Conservation (phyloP, 2,888 invertebrate genomes). For the Xestia xanthographa region DNA sequence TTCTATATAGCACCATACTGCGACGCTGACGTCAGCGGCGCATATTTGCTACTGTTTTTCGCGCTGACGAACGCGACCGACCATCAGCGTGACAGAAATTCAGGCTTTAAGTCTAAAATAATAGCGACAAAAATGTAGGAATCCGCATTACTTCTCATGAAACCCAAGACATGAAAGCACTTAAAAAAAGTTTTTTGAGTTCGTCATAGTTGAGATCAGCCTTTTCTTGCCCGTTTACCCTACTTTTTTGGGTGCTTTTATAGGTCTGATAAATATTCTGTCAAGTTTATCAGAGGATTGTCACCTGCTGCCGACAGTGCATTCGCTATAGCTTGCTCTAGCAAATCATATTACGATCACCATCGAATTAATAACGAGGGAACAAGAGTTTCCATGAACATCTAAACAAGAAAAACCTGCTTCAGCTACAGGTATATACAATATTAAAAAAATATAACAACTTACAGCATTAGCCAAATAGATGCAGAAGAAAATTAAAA, state of each 20-base stretch:
- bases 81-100: too few species aligned
- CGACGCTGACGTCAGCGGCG: too few species aligned
- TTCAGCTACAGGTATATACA: background rate
- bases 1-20: too few species aligned
- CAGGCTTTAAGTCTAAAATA: too few species aligned
- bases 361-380: background rate
- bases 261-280: too few species aligned
- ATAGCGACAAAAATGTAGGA: too few species aligned
- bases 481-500: conserved; percentile 53
- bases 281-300: background rate
- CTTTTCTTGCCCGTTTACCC: background rate
- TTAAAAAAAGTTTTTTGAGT: too few species aligned
- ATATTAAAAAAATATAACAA: conserved; percentile 44
- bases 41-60: too few species aligned
- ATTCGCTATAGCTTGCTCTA: background rate
- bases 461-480: conserved; percentile 75
- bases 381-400: background rate
- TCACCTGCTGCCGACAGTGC: background rate
- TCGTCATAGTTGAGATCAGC: too few species aligned
- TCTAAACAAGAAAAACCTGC: background rate
- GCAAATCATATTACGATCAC: background rate
- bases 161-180: too few species aligned
- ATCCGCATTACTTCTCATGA: too few species aligned
- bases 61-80: too few species aligned
- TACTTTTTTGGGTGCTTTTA: background rate